Base-by-base conservation (phyloP, 2,113 vertebrate species). In the Catagonus wagneri region DNA sequence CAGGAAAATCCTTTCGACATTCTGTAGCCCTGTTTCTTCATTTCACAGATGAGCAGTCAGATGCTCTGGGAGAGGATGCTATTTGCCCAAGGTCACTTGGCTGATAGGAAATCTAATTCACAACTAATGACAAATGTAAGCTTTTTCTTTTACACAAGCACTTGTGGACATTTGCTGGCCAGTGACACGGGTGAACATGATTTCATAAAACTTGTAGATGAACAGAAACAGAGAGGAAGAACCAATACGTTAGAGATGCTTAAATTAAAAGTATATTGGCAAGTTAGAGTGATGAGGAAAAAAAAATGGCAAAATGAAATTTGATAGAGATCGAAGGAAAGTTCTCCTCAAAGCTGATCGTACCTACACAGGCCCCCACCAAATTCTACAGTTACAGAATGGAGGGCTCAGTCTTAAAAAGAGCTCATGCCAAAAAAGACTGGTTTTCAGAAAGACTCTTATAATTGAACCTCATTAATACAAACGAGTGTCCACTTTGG, bases 21-120 rank as follows among this genome's bases (percentile, higher is more conserved):
- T n/a, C 83, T 89, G 29, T 23, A 72, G n/a, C 39, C 20, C 23
- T 1, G 6, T 78, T 68, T 75, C 79, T 83, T 89, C 74, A 89
- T 96, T 61, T 54, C 72, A 75, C 89, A 93, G 72, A 74, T 80
- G 56, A 94, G 72, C 81, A 81, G 34, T 63, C 58, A 71, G 19
- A 36, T 34, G 71, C 44, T 80, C 19, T 52, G 15, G 29, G 81
- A 84, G 65, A 92, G 11, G n/a, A 76, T 9, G 50, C 6, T 52
- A 54, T 84, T 50, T 87, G 74, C 52, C 39, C 92, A 65, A 74
- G 78, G 76, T 90, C 54, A 93, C 34, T 32, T 32, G 44, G 81
- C 76, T 88, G 84, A 94, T 8, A 93, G 86, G 23, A 93, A 96
- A 90, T 52, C 75, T 36, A 92, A 90, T 90, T 83, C 94, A 36